A percentile compares a stretch with the other conserved stretches of the same genome.
These are phyloP conservation scores for Cryptus armator DNA, from an alignment of 2,888 invertebrate species.

Conservation along the genomic window DNA sequence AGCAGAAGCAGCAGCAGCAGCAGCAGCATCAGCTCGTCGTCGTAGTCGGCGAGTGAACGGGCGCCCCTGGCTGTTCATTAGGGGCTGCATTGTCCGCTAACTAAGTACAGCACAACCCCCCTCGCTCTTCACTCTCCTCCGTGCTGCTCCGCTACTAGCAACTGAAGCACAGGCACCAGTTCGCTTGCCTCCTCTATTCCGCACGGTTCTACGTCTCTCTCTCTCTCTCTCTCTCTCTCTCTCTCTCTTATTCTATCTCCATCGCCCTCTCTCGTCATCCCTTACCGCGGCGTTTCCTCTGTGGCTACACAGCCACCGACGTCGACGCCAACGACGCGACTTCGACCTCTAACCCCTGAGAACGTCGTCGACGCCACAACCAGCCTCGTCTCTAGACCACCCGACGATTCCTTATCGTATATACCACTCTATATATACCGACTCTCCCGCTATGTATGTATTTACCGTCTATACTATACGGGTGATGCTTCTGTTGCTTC, in stretches of 20 bases:
- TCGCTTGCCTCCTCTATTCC: conserved; percentile 49
- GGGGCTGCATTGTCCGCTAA: conserved; percentile 85
- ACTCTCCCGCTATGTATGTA: conserved; percentile 3
- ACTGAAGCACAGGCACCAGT: conserved; percentile 31
- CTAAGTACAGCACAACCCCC: conserved; percentile 82
- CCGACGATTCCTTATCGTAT: conserved; percentile 35
- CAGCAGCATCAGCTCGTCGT: conserved; percentile 69
- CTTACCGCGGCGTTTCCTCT: conserved; percentile 49
- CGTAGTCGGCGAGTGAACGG: conserved; percentile 68
- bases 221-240: conserved; percentile 67
- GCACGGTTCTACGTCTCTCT: conserved; percentile 49
- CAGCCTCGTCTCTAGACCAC: conserved; percentile 41
- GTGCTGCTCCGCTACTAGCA: conserved; percentile 34
- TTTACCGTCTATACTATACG: background rate
- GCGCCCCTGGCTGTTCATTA: conserved; percentile 85
- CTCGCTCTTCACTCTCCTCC: conserved; percentile 56
- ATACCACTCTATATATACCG: conserved; percentile 1
- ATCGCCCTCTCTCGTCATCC: conserved; percentile 40
- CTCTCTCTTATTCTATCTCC: conserved; percentile 65
- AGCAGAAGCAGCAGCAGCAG: conserved; percentile 54
- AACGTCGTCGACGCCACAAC: conserved; percentile 45
- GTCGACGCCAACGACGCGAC: conserved; percentile 63
- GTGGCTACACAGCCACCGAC: conserved; percentile 45
- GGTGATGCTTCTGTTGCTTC: conserved; percentile 27
- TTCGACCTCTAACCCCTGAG: conserved; percentile 67